Evolutionary conservation across 2,113 vertebrate species (phyloP).

Genomic region (Mesoclemmys tuberculata): DNA sequence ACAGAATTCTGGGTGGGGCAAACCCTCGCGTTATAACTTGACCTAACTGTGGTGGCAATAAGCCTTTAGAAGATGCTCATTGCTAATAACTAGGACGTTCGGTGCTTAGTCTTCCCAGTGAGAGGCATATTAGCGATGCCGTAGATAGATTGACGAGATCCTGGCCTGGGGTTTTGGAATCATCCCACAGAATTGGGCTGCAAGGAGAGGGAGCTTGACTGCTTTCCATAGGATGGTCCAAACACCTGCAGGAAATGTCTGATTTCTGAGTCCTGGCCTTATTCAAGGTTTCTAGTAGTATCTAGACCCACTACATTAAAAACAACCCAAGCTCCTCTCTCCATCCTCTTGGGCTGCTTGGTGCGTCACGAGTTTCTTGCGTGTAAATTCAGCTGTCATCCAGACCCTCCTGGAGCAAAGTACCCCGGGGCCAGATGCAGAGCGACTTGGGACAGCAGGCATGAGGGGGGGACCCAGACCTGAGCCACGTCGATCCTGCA

Average conservation of each 20-base stretch:
- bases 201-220: neutral
- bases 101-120: neutral
- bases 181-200: rapidly evolving
- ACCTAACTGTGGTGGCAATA: neutral
- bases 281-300: neutral
- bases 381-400: neutral
- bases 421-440: neutral
- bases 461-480: neutral
- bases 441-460: slow-evolving; percentile 28
- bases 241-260: neutral
- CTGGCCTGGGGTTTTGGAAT: neutral
- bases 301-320: neutral
- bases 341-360: neutral
- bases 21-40: neutral
- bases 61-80: neutral
- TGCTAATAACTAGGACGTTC: neutral
- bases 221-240: neutral
- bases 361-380: neutral
- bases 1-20: neutral
- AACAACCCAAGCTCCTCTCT: neutral
- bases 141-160: rapidly evolving
- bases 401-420: neutral
- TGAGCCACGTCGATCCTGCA: neutral
- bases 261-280: neutral
- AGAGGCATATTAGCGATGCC: neutral